A percentile compares a stretch with the other conserved stretches of the same genome.
phyloP scores from a whole-genome alignment of 2,888 invertebrate genomes.

The Limnephilus auricula region DNA sequence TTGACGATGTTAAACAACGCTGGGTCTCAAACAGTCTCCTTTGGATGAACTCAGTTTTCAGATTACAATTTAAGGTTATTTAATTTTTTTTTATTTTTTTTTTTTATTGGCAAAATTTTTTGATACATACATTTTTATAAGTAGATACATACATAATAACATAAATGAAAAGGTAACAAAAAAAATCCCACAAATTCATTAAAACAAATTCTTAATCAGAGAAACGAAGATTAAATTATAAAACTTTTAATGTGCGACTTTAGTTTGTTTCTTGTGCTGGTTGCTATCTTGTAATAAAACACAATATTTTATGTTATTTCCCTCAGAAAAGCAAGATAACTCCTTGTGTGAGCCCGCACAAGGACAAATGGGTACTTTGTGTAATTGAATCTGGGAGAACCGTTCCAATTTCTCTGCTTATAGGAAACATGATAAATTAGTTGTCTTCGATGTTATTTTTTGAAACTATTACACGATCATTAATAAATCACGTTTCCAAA shows the following conservation, averaged over 20 bases:
- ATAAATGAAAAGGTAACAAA: no score
- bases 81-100: no score
- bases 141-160: no score
- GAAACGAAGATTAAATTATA: neutral
- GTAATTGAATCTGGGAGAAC: conserved; percentile 28
- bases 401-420: neutral
- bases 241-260: neutral
- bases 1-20: neutral
- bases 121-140: no score
- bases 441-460: neutral
- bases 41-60: neutral
- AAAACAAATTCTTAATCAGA: neutral
- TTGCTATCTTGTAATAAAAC: neutral
- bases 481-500: neutral
- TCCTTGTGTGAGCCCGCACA: neutral
- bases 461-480: neutral
- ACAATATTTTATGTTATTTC: neutral
- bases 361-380: conserved; percentile 29
- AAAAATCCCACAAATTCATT: no score
- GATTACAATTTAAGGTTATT: neutral
- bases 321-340: neutral
- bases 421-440: neutral
- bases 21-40: neutral
- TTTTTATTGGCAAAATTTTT: no score
- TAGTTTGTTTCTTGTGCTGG: neutral